These are phyloP conservation scores for Linurgus olivaceus DNA, from an alignment of 2,797 vertebrate species.

Conservation along the genomic window DNA sequence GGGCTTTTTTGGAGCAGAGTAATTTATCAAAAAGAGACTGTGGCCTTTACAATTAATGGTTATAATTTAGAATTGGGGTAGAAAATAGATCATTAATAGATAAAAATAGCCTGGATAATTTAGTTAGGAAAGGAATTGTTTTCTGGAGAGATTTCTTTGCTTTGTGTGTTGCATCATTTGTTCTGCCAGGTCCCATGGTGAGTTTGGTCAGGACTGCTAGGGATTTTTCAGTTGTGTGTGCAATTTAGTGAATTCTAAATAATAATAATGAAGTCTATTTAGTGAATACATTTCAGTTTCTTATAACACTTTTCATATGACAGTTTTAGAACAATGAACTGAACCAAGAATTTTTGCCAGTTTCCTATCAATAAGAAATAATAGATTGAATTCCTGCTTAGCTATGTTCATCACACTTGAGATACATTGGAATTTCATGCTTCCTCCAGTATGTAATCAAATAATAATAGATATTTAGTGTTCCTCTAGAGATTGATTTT, in stretches of 20 bases:
- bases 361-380: neutral
- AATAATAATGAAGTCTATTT: neutral
- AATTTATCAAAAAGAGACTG: neutral
- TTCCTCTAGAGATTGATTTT: neutral
- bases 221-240: neutral
- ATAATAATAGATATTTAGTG: neutral
- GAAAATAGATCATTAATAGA: neutral
- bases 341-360: neutral
- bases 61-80: neutral
- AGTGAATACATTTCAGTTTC: neutral
- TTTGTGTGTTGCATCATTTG: neutral
- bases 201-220: neutral
- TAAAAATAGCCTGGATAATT: neutral
- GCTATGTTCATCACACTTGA: neutral
- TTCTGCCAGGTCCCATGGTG: neutral
- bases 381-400: too few relatives aligned
- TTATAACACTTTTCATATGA: neutral
- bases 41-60: neutral
- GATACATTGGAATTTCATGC: neutral
- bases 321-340: neutral
- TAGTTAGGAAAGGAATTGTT: neutral
- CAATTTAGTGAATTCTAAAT: neutral
- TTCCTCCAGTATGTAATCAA: neutral
- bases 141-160: neutral
- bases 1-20: neutral